Evolutionary conservation across 2,113 vertebrate species (phyloP), one percentile per base, ranked within the genome.

Genomic region (Rattus norvegicus): DNA sequence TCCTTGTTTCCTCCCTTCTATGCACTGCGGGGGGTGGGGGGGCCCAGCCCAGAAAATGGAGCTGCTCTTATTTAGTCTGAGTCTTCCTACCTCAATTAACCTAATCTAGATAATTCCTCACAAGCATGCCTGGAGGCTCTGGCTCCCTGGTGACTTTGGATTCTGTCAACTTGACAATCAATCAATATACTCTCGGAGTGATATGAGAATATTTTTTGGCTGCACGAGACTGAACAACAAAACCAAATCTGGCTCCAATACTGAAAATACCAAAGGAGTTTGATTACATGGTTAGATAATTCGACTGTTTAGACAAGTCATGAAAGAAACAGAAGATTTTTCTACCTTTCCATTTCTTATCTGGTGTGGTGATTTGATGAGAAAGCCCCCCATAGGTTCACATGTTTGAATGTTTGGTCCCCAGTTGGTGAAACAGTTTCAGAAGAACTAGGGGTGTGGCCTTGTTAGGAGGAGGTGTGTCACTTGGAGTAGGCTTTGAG

Each of bases 141-240:
- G 1, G 17, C 17, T 86, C 43, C 17, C 43, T 69, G 28, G 61
- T 67, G 63, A 86, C 63, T 86, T 43, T 67, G 63, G 63, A 67
- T 69, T 49, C 63, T 67, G 63, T 86, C 81, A 84, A 84, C 8
- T 47, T 67, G 63, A 86, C 14, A 65, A 86, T 33, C 63, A 49
- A 86, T 86, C 84, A 52, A 70, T 88, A 54, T 19, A 95, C 81
- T 91, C 26, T 73, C n/a, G n/a, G 33, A 61, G 49, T 90, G 84
- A 83, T 83, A 59, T 52, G 67, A 70, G 75, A n/a, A 77, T 93
- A 65, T 43, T 7, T 97, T 92, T 67, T 30, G 30, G 56, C 70
- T 94, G n/a, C 59, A 81, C 91, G 49, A 93, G 91, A 83, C 67
- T 89, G 43, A 92, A 91, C 69, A 84, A 61, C n/a, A 96, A 95